Evolutionary conservation across 2,888 invertebrate species (phyloP).

Genomic region (Fragum whitleyi): DNA sequence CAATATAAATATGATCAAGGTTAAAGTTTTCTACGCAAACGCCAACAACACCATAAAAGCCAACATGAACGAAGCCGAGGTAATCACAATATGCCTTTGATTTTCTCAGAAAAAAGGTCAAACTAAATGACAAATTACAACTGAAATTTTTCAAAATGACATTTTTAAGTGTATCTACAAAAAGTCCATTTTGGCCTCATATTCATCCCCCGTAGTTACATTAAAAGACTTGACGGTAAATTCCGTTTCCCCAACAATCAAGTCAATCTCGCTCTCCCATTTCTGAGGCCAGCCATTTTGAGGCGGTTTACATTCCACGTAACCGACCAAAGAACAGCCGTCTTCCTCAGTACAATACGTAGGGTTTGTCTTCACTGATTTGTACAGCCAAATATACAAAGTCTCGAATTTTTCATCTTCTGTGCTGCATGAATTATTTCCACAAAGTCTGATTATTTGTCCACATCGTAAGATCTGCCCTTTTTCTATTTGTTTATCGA

Average conservation of each 20-base stretch:
- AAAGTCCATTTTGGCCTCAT: constrained; percentile 41
- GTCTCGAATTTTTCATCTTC: constrained; percentile 24
- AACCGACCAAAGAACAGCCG: constrained; percentile 30
- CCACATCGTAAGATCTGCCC: constrained; percentile 32
- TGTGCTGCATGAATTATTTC: constrained; percentile 15
- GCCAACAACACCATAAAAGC: no score
- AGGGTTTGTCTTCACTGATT: constrained; percentile 27
- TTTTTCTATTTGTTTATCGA: constrained; percentile 38
- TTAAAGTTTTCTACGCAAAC: no score
- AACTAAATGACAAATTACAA: no score
- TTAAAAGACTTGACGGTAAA: constrained; percentile 39
- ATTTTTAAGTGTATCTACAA: no score
- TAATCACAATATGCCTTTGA: no score
- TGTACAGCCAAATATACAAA: constrained; percentile 23
- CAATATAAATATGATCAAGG: no score
- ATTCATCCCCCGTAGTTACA: constrained; percentile 27
- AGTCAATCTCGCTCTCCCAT: constrained; percentile 17
- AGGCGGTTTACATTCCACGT: constrained; percentile 36
- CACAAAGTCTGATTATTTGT: constrained; percentile 5
- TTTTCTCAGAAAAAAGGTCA: no score
- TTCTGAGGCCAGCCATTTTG: constrained; percentile 35
- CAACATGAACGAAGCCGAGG: no score
- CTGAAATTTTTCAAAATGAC: no score
- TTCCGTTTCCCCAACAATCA: constrained; percentile 44
- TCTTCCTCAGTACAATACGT: constrained; percentile 37